Evolutionary conservation across 2,888 invertebrate genomes (phyloP).

Genomic region (Drosophila lacicola): DNA sequence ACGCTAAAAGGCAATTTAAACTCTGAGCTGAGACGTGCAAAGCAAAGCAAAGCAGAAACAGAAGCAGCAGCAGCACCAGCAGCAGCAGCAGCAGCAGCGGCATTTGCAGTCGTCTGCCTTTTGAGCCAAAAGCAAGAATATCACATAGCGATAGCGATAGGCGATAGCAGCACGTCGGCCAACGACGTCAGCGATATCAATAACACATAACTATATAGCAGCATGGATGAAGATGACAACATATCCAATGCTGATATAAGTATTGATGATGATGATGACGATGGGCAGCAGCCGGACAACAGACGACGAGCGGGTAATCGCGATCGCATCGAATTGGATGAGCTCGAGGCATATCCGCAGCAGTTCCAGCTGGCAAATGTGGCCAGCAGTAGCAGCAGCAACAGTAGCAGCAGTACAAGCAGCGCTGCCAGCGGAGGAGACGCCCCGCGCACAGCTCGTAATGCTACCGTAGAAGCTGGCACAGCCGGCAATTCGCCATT

Average conservation of each 20-base stretch:
- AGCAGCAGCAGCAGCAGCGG: slow-evolving; percentile 35
- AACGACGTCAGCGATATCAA: slow-evolving; percentile 71
- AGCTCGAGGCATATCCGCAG: slow-evolving; percentile 53
- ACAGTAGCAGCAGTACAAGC: slow-evolving; percentile 3
- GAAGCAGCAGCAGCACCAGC: slow-evolving; percentile 34
- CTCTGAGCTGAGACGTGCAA: slow-evolving; percentile 48
- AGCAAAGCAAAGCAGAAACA: slow-evolving; percentile 39
- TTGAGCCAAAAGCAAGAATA: slow-evolving; percentile 44
- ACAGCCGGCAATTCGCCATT: slow-evolving; percentile 56
- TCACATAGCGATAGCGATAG: slow-evolving; percentile 30
- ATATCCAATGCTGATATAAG: slow-evolving; percentile 74
- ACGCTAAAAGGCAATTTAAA: slow-evolving; percentile 65
- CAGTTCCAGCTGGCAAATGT: slow-evolving; percentile 49
- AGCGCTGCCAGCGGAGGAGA: slow-evolving; percentile 5
- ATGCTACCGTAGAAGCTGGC: slow-evolving; percentile 8
- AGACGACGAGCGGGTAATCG: slow-evolving; percentile 16
- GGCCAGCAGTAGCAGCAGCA: slow-evolving; percentile 12
- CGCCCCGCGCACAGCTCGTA: slow-evolving; percentile 4
- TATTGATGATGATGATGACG: slow-evolving; percentile 69
- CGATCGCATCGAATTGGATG: slow-evolving; percentile 28
- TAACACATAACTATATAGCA: slow-evolving; percentile 46
- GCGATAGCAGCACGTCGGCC: slow-evolving; percentile 22
- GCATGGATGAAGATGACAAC: slow-evolving; percentile 83
- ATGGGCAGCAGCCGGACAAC: slow-evolving; percentile 31
- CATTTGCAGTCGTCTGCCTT: slow-evolving; percentile 52